These are phyloP conservation scores for Hydrocynus forskahlii DNA, from an alignment of 2,797 vertebrate genomes.

Conservation along the genomic window DNA sequence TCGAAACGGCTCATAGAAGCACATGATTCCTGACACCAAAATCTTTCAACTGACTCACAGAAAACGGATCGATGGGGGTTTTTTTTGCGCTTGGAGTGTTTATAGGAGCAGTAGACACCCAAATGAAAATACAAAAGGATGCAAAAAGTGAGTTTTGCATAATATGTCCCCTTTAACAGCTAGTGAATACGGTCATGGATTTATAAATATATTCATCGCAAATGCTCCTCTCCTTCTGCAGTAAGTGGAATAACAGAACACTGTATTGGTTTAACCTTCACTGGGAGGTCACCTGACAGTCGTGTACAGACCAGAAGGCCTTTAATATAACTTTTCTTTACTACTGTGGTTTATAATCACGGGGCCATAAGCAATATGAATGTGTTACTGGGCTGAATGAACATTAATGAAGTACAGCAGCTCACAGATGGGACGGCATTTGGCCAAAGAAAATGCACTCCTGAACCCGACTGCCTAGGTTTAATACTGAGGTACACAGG, in stretches of 20 bases:
- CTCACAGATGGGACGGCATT: background rate
- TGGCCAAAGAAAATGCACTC: background rate
- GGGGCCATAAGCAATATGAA: background rate
- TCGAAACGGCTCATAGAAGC: too few species aligned
- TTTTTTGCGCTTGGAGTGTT: too few species aligned
- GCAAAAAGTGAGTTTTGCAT: too few species aligned
- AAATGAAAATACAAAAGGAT: too few species aligned
- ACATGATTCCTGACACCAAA: too few species aligned
- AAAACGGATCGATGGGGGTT: too few species aligned
- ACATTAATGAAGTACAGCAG: background rate
- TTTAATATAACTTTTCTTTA: too few species aligned
- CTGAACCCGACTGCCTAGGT: background rate
- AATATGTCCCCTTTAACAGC: too few species aligned
- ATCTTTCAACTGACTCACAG: too few species aligned
- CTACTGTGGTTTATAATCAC: too few species aligned
- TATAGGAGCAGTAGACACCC: too few species aligned
- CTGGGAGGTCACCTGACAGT: background rate
- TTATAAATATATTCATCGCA: background rate
- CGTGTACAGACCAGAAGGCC: too few species aligned
- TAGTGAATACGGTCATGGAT: background rate
- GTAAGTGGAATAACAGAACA: background rate
- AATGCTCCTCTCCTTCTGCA: background rate
- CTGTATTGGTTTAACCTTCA: background rate
- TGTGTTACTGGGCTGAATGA: background rate
- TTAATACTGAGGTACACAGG: background rate